phyloP scores from a whole-genome alignment of 2,797 vertebrate species.

The Sebastes kiyomatsui region DNA sequence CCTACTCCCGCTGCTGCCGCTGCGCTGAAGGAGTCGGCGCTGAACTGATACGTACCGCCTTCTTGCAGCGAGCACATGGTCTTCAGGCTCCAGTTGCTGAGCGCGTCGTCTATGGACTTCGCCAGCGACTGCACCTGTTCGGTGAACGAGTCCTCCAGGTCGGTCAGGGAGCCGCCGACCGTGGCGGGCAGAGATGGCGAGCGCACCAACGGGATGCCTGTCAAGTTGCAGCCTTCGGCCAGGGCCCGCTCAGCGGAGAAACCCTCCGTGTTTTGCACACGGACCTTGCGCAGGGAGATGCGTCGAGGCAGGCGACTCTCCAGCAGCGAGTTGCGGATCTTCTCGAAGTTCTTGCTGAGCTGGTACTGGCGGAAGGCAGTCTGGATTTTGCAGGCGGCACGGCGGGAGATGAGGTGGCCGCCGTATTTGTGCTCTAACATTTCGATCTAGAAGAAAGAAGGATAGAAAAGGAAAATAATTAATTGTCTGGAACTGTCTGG shows the following conservation, averaged over 20 bases:
- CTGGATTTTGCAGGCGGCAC: slow-evolving; percentile 98
- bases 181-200: slow-evolving; percentile 92
- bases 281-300: slow-evolving; percentile 93
- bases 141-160: slow-evolving; percentile 97
- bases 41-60: slow-evolving; percentile 91
- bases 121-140: slow-evolving; percentile 98
- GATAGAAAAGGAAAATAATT: slow-evolving; percentile 20
- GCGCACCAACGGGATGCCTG: slow-evolving; percentile 92
- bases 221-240: slow-evolving; percentile 90
- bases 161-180: slow-evolving; percentile 90
- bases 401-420: slow-evolving; percentile 94
- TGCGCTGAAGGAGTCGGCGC: slow-evolving; percentile 86
- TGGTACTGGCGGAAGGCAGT: slow-evolving; percentile 99
- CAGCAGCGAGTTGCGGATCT: slow-evolving; percentile 96
- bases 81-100: slow-evolving; percentile 98
- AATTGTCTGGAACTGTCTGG: not conserved
- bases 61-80: slow-evolving; percentile 98
- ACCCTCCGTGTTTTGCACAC: slow-evolving; percentile 90
- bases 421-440: slow-evolving; percentile 99
- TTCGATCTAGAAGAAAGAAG: slow-evolving; percentile 88
- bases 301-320: slow-evolving; percentile 96
- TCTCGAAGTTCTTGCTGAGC: slow-evolving; percentile 99
- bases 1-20: slow-evolving; percentile 54
- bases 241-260: slow-evolving; percentile 93
- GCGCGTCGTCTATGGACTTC: slow-evolving; percentile 98